Evolutionary conservation across 2,888 invertebrate species (phyloP).

Genomic region (Laothoe populi): DNA sequence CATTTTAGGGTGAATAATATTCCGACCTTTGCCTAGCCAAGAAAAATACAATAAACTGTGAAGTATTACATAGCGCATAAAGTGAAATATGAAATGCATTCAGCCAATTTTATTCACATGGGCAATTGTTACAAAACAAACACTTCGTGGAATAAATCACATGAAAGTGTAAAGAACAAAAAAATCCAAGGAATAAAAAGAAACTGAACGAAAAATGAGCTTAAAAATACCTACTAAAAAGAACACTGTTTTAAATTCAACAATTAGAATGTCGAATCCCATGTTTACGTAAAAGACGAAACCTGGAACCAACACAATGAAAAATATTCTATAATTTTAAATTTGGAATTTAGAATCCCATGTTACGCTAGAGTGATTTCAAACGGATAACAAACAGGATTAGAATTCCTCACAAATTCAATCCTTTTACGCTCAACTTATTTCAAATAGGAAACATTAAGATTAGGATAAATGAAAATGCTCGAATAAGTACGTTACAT

Average conservation of each 20-base stretch:
- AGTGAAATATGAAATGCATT: neutral
- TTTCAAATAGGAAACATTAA: neutral
- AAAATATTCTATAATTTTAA: neutral
- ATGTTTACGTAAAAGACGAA: neutral
- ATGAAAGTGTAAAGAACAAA: no score
- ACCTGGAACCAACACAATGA: neutral
- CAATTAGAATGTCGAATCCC: neutral
- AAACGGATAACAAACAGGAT: conserved; percentile 16
- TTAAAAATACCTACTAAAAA: neutral
- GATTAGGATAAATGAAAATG: neutral
- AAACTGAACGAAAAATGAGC: no score
- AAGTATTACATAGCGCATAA: no score
- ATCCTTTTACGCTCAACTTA: conserved; percentile 3
- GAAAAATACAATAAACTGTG: no score
- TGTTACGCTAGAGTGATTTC: neutral
- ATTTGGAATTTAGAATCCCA: neutral
- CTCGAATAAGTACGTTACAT: neutral
- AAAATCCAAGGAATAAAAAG: no score
- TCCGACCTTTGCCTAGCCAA: neutral
- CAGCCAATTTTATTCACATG: neutral
- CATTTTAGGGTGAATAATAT: neutral
- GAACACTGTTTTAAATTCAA: neutral
- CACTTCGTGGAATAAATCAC: no score
- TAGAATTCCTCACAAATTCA: conserved; percentile 11
- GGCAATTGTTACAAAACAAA: no score